A percentile compares a stretch with the other conserved stretches of the same genome.
phyloP scores from a whole-genome alignment of 2,888 invertebrate genomes.

The Mythimna impura region DNA sequence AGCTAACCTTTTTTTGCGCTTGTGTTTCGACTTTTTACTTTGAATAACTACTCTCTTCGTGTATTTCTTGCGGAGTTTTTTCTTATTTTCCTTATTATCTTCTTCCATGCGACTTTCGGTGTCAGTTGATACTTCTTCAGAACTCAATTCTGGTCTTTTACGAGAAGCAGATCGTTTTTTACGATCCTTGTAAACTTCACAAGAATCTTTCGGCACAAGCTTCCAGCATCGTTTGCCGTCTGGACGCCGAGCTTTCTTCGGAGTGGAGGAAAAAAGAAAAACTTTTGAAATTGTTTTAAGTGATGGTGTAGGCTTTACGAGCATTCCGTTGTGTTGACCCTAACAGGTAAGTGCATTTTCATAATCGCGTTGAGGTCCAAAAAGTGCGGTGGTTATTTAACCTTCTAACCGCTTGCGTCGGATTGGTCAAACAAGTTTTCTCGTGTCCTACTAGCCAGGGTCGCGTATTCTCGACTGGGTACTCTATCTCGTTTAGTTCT shows the following conservation, averaged over 20 bases:
- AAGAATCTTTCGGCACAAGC: conserved; percentile 80
- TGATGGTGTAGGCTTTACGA: too few relatives aligned
- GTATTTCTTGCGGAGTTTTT: conserved; percentile 36
- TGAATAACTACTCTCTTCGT: conserved; percentile 31
- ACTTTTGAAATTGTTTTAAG: too few relatives aligned
- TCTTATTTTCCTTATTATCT: conserved; percentile 32
- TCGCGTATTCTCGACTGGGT: too few relatives aligned
- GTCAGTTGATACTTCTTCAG: conserved; percentile 27
- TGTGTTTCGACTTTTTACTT: conserved; percentile 20
- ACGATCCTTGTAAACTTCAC: conserved; percentile 77
- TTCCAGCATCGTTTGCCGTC: conserved; percentile 72
- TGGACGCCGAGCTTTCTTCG: conserved; percentile 68
- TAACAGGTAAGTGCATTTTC: too few relatives aligned
- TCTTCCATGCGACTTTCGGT: conserved; percentile 21
- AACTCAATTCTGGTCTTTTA: conserved; percentile 25
- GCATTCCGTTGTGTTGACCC: too few relatives aligned
- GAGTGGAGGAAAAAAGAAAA: neutral
- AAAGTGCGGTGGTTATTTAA: too few relatives aligned
- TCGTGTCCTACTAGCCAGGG: too few relatives aligned
- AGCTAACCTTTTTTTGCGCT: conserved; percentile 46
- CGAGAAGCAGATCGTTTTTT: conserved; percentile 61
- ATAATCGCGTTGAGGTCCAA: too few relatives aligned
- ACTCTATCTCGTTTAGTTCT: too few relatives aligned
- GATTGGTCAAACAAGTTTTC: too few relatives aligned
- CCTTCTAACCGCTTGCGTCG: too few relatives aligned